phyloP scores from a whole-genome alignment of 2,888 invertebrate species.

The Candidula unifasciata region DNA sequence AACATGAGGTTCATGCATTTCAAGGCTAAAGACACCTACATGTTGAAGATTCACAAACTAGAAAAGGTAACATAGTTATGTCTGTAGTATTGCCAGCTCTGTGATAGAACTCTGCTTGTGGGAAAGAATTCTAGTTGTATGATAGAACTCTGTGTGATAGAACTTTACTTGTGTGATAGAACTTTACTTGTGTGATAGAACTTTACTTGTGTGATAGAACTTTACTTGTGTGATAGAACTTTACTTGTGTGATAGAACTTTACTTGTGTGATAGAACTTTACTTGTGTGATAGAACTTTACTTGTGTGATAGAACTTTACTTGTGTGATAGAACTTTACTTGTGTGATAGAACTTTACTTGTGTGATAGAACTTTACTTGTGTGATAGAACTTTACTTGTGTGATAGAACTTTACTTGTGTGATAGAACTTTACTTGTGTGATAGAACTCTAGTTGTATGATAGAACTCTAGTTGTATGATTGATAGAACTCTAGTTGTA shows the following conservation, averaged over 20 bases:
- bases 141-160: not conserved
- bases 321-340: no score
- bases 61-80: slow-evolving; percentile 87
- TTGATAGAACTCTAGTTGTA: no score
- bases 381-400: no score
- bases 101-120: slow-evolving; percentile 76
- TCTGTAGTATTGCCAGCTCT: slow-evolving; percentile 2
- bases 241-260: slow-evolving; percentile 1
- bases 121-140: slow-evolving; percentile 74
- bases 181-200: not conserved
- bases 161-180: slow-evolving; percentile 79
- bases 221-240: slow-evolving; percentile 79
- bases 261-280: not conserved
- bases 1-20: slow-evolving; percentile 99
- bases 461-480: no score
- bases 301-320: no score
- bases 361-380: no score
- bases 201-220: not conserved
- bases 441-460: no score
- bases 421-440: no score
- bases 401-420: no score
- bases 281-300: no score
- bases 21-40: slow-evolving; percentile 96
- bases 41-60: slow-evolving; percentile 96
- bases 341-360: no score